These are phyloP conservation scores for Parasteatoda lunata DNA, from an alignment of 2,888 invertebrate species.

Conservation along the genomic window DNA sequence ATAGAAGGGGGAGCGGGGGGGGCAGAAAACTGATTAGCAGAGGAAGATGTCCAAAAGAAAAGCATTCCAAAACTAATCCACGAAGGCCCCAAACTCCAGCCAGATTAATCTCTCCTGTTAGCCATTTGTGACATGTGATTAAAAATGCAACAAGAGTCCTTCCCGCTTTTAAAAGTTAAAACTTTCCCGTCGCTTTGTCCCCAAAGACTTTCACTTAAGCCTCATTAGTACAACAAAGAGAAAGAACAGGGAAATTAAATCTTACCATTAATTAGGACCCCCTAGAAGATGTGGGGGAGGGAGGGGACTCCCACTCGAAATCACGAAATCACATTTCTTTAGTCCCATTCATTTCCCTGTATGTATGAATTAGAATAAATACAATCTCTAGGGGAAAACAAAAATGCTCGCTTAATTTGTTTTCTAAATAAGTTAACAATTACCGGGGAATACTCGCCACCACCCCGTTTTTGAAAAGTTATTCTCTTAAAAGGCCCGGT, in stretches of 20 bases:
- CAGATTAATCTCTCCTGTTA: conserved; percentile 67
- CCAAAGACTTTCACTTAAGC: conserved; percentile 60
- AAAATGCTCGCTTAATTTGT: conserved; percentile 67
- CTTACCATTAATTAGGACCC: conserved; percentile 60
- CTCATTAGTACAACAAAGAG: conserved; percentile 53
- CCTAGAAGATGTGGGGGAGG: background rate
- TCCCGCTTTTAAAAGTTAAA: conserved; percentile 59
- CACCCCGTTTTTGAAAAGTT: conserved; percentile 31
- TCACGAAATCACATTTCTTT: conserved; percentile 59
- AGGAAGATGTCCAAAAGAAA: conserved; percentile 46
- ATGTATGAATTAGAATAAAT: background rate
- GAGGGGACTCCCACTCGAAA: conserved; percentile 38
- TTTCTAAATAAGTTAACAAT: conserved; percentile 67
- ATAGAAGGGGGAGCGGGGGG: background rate
- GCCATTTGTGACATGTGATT: conserved; percentile 66
- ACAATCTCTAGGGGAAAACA: conserved; percentile 7
- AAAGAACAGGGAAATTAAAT: conserved; percentile 65
- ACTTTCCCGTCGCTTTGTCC: conserved; percentile 50
- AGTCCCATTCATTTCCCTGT: background rate
- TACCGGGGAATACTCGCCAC: conserved; percentile 30
- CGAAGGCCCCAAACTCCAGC: conserved; percentile 37
- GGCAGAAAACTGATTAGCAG: conserved; percentile 54
- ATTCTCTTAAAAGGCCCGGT: conserved; percentile 36
- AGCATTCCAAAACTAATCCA: conserved; percentile 35
- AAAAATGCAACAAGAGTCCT: conserved; percentile 63